These are phyloP conservation scores for Helicoverpa armigera DNA, from an alignment of 1,140 invertebrate species.

Conservation along the genomic window DNA sequence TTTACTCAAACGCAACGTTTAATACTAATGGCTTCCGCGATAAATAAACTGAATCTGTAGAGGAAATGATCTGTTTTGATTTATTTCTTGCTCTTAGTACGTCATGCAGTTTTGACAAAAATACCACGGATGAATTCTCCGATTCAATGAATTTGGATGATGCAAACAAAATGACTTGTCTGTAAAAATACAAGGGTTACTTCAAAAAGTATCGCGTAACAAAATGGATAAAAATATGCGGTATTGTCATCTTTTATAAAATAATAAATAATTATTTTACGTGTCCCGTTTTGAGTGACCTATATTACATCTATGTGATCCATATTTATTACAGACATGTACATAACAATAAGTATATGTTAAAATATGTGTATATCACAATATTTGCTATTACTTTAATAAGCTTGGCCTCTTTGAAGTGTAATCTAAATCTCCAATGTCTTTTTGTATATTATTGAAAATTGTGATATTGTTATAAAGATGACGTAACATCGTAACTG, in stretches of 20 bases:
- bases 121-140: neutral
- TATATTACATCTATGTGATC: conserved; percentile 68
- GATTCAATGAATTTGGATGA: neutral
- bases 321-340: conserved; percentile 59
- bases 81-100: conserved; percentile 13
- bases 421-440: conserved; percentile 80
- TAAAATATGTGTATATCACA: conserved; percentile 61
- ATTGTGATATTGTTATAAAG: conserved; percentile 86
- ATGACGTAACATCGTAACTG: conserved; percentile 74
- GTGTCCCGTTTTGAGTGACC: conserved; percentile 71
- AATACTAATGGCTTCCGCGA: conserved; percentile 35
- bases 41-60: conserved; percentile 25
- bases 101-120: conserved; percentile 47
- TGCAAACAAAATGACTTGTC: neutral
- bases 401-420: conserved; percentile 82
- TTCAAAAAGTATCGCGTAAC: conserved; percentile 44
- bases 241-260: conserved; percentile 74
- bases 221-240: conserved; percentile 55
- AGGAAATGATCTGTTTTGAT: conserved; percentile 34
- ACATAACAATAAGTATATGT: conserved; percentile 66
- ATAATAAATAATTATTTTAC: conserved; percentile 56
- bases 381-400: conserved; percentile 78
- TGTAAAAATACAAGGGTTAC: neutral
- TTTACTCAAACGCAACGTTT: conserved; percentile 5
- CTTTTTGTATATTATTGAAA: conserved; percentile 86